A percentile compares a stretch with the other conserved stretches of the same genome.
These are phyloP conservation scores for Nipponia nippon DNA, from an alignment of 2,113 vertebrate species.

Conservation along the genomic window DNA sequence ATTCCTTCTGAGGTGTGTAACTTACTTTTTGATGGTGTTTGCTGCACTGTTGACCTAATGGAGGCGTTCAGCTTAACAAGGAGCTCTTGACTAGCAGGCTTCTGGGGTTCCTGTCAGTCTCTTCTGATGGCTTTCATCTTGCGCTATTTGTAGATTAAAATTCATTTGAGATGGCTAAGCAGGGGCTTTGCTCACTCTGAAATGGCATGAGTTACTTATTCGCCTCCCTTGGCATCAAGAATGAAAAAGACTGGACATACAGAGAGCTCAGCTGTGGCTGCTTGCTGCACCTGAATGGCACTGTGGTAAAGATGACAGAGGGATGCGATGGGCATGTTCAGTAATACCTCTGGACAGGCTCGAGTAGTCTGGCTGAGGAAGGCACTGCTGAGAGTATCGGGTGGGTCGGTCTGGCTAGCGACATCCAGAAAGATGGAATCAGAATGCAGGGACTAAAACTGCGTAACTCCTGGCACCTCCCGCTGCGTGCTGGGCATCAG, in stretches of 20 bases:
- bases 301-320: background rate
- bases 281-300: background rate
- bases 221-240: background rate
- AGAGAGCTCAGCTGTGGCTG: background rate
- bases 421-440: background rate
- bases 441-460: background rate
- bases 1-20: background rate
- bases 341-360: background rate
- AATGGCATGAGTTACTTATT: background rate
- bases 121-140: background rate
- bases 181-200: background rate
- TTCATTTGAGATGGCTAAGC: background rate
- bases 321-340: background rate
- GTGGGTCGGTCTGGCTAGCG: background rate
- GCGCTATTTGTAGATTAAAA: background rate
- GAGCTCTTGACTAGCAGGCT: background rate
- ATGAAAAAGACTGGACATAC: background rate
- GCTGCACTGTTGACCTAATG: background rate
- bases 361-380: background rate
- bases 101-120: background rate
- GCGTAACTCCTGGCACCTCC: background rate
- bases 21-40: background rate
- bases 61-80: background rate
- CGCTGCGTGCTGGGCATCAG: background rate
- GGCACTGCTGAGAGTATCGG: background rate